Conservation (phyloP, 2,113 vertebrate genomes). For the rabbit (Oryctolagus cuniculus) region DNA sequence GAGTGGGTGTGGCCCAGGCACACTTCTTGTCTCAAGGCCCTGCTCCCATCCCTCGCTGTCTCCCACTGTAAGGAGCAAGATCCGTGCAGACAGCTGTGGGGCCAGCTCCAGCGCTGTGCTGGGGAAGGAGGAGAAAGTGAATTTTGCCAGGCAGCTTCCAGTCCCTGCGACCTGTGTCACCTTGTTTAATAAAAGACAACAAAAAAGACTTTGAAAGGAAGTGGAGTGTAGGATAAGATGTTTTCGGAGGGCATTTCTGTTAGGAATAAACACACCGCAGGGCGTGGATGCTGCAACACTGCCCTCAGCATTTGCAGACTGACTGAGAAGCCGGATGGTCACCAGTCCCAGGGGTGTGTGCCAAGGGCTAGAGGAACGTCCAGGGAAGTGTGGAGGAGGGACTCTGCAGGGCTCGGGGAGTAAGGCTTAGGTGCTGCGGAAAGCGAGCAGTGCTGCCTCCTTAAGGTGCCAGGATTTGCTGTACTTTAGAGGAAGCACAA, state of each 20-base stretch:
- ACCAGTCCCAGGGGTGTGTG: not conserved
- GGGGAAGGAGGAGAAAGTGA: slow-evolving; percentile 25
- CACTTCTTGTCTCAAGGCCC: not conserved
- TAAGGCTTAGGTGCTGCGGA: slow-evolving; percentile 6
- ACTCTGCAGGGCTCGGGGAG: not conserved
- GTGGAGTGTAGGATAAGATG: slow-evolving; percentile 1
- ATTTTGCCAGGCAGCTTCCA: not conserved
- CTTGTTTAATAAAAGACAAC: slow-evolving; percentile 9
- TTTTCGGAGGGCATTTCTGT: not conserved
- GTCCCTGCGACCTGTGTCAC: not conserved
- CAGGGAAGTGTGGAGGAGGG: not conserved
- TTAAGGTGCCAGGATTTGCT: not conserved
- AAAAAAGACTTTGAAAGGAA: not conserved
- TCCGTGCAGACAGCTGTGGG: not conserved
- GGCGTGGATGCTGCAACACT: not conserved
- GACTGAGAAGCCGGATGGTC: not conserved
- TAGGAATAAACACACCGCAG: not conserved
- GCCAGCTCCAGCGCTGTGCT: not conserved
- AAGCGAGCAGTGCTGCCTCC: not conserved
- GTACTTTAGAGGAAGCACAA: slow-evolving; percentile 47
- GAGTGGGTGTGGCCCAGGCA: not conserved
- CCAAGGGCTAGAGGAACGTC: not conserved
- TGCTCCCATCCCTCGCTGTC: not conserved
- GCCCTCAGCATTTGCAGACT: not conserved
- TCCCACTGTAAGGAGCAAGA: not conserved